These are phyloP conservation scores for Lepidurus apus DNA, from an alignment of 1,140 invertebrate species.

Conservation along the genomic window DNA sequence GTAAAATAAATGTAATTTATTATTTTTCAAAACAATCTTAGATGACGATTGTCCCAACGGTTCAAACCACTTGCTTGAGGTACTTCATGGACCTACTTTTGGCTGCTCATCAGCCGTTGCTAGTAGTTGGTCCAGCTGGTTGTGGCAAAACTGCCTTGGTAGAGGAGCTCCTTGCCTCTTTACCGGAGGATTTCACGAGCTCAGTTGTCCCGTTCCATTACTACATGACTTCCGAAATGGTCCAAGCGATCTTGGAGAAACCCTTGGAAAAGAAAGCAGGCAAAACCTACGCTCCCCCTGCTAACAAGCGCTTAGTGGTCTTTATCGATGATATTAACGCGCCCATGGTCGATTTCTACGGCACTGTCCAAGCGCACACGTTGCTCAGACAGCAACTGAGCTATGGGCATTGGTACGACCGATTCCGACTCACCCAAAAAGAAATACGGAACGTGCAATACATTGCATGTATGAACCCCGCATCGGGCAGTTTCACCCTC, in stretches of 20 bases:
- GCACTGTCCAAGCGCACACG: slow-evolving; percentile 93
- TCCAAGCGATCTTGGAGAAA: slow-evolving; percentile 90
- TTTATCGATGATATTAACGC: slow-evolving; percentile 98
- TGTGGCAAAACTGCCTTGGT: slow-evolving; percentile 85
- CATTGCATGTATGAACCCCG: slow-evolving; percentile 95
- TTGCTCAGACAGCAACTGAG: slow-evolving; percentile 91
- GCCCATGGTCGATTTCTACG: slow-evolving; percentile 92
- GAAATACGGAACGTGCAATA: slow-evolving; percentile 97
- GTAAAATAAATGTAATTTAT: not conserved
- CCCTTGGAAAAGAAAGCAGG: slow-evolving; percentile 96
- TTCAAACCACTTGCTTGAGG: slow-evolving; percentile 82
- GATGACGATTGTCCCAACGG: slow-evolving; percentile 86
- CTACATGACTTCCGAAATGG: slow-evolving; percentile 93
- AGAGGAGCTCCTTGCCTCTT: slow-evolving; percentile 70
- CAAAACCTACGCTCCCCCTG: slow-evolving; percentile 89
- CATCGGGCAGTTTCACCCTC: slow-evolving; percentile 92
- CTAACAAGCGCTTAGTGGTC: slow-evolving; percentile 88
- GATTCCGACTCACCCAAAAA: slow-evolving; percentile 82
- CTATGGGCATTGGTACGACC: slow-evolving; percentile 92
- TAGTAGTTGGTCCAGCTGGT: slow-evolving; percentile 73
- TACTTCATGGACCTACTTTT: slow-evolving; percentile 88
- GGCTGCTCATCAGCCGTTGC: slow-evolving; percentile 74
- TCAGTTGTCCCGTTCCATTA: slow-evolving; percentile 94
- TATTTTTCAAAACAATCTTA: slow-evolving; percentile 41
- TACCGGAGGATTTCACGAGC: slow-evolving; percentile 81